Conservation (phyloP, 2,888 invertebrate genomes). For the Drosophila paramelanica region DNA sequence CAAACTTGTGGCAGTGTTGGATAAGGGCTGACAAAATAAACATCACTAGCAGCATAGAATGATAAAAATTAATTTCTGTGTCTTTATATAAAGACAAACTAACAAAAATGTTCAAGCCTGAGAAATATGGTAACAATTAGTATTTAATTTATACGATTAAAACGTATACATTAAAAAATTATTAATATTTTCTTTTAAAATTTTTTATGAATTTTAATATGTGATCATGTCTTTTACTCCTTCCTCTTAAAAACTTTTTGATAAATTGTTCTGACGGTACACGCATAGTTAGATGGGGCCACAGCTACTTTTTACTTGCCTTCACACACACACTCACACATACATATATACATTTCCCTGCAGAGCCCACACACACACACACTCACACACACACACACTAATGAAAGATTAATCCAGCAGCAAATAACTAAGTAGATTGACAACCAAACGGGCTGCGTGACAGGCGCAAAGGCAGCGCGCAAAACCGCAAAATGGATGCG, state of each 20-base stretch:
- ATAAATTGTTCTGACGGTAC: conserved; percentile 1
- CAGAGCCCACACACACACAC: neutral
- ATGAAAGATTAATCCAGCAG: conserved; percentile 50
- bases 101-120: too few relatives aligned
- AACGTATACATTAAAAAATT: too few relatives aligned
- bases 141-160: too few relatives aligned
- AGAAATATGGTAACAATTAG: too few relatives aligned
- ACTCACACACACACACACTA: conserved; percentile 15
- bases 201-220: too few relatives aligned
- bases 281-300: neutral
- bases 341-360: too few relatives aligned
- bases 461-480: conserved; percentile 29
- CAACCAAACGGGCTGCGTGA: conserved; percentile 41
- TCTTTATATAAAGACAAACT: too few relatives aligned
- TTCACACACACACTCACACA: neutral
- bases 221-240: neutral
- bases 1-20: too few relatives aligned
- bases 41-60: too few relatives aligned
- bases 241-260: conserved; percentile 7
- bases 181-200: too few relatives aligned
- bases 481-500: conserved; percentile 57
- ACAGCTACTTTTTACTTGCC: conserved; percentile 1
- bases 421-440: conserved; percentile 59
- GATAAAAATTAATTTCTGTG: too few relatives aligned
- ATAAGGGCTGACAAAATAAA: too few relatives aligned